Conservation (phyloP, 2,113 vertebrate species). For the Lichenostomus cassidix region DNA sequence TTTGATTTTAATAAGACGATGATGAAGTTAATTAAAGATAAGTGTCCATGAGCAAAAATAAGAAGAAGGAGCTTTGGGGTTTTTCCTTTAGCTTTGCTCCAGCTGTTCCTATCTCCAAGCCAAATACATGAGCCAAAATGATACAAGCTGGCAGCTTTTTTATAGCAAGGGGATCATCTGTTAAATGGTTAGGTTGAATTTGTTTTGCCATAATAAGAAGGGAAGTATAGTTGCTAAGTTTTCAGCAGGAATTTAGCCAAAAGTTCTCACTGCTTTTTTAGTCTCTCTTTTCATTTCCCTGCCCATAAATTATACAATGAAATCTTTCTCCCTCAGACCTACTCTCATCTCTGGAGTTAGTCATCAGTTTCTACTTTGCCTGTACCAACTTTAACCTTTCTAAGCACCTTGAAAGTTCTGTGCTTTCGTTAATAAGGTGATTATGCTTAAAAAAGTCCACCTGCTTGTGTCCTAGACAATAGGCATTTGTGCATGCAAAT, state of each 20-base stretch:
- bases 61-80: constrained; percentile 1
- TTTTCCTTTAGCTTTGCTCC: constrained; percentile 59
- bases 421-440: not conserved
- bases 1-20: constrained; percentile 60
- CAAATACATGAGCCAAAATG: constrained; percentile 48
- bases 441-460: not conserved
- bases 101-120: constrained; percentile 62
- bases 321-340: not conserved
- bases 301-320: constrained; percentile 1
- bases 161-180: constrained; percentile 48
- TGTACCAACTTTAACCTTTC: not conserved
- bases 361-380: not conserved
- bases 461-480: not conserved
- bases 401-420: not conserved
- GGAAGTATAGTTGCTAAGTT: constrained; percentile 9
- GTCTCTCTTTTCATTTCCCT: constrained; percentile 4
- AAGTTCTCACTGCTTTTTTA: not conserved
- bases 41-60: not conserved
- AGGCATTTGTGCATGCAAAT: not conserved
- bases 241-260: not conserved
- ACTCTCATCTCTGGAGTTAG: not conserved
- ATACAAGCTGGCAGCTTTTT: constrained; percentile 23
- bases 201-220: constrained; percentile 1
- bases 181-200: constrained; percentile 4
- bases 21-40: constrained; percentile 69